Conservation (phyloP, 2,888 invertebrate genomes). For the Phengaris arion region DNA sequence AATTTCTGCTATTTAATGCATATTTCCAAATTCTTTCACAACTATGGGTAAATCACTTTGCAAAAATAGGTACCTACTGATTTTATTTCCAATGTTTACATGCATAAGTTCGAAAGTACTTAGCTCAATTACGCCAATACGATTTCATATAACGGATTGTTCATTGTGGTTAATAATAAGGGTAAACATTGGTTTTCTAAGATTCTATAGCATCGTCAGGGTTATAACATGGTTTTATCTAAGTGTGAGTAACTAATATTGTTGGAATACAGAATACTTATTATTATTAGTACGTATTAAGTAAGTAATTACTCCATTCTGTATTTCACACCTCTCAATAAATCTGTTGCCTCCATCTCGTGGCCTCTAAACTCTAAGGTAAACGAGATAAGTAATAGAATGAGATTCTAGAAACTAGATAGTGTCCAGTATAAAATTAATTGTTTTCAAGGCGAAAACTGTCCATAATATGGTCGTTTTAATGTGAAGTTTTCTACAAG, state of each 20-base stretch:
- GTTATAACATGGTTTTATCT: neutral
- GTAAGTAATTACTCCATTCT: neutral
- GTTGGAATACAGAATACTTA: neutral
- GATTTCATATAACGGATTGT: neutral
- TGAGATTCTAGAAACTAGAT: constrained; percentile 14
- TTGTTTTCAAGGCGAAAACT: constrained; percentile 13
- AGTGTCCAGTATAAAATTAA: neutral
- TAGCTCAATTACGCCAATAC: neutral
- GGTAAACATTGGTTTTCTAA: constrained; percentile 1
- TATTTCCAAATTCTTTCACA: too few relatives aligned
- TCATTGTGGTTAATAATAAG: neutral
- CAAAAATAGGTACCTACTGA: too few relatives aligned
- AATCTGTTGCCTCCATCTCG: neutral
- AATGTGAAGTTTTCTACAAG: too few relatives aligned
- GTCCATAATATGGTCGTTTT: too few relatives aligned
- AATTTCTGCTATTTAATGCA: too few relatives aligned
- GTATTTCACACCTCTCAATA: constrained; percentile 1
- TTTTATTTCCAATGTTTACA: neutral
- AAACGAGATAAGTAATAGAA: constrained; percentile 10
- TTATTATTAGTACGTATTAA: too few relatives aligned
- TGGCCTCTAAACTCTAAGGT: constrained; percentile 15
- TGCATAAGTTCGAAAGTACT: neutral
- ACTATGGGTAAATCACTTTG: too few relatives aligned
- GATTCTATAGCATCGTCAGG: neutral
- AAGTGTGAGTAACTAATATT: neutral